phyloP scores from a whole-genome alignment of 2,113 vertebrate species.

The Megatriorchis doriae region DNA sequence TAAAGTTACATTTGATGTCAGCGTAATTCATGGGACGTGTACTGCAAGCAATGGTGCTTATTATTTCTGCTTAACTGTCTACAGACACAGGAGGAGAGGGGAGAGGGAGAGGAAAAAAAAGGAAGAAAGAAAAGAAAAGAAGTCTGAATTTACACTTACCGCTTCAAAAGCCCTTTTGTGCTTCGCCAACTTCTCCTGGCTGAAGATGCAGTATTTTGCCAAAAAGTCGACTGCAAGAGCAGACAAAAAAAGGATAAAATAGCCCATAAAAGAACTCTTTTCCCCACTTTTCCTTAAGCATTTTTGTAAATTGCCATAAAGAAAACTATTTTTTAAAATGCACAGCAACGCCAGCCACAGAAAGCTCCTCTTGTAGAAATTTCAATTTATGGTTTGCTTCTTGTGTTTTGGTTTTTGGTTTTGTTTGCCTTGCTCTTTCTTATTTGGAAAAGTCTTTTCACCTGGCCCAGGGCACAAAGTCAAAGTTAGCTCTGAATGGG shows the following conservation, averaged over 20 bases:
- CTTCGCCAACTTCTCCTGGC: slow-evolving; percentile 84
- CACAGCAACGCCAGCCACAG: neutral
- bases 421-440: neutral
- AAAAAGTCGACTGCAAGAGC: slow-evolving; percentile 88
- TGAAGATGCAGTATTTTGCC: slow-evolving; percentile 91
- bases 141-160: slow-evolving; percentile 84
- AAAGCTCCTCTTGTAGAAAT: slow-evolving; percentile 17
- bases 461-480: slow-evolving; percentile 67
- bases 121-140: slow-evolving; percentile 73
- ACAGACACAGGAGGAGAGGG: slow-evolving; percentile 74
- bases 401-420: neutral
- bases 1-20: slow-evolving; percentile 80
- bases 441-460: slow-evolving; percentile 68
- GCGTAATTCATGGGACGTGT: slow-evolving; percentile 76
- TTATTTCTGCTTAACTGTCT: slow-evolving; percentile 76
- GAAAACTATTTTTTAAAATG: neutral
- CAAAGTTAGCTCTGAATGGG: slow-evolving; percentile 55
- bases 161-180: slow-evolving; percentile 94
- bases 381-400: neutral
- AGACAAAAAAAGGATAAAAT: slow-evolving; percentile 64
- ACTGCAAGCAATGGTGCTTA: slow-evolving; percentile 69
- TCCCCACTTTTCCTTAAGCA: slow-evolving; percentile 24
- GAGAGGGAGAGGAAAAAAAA: slow-evolving; percentile 58
- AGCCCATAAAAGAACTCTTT: slow-evolving; percentile 51
- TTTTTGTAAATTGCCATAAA: slow-evolving; percentile 49